Base-by-base conservation (phyloP, 1,140 invertebrate genomes). In the Neodiprion virginianus region DNA sequence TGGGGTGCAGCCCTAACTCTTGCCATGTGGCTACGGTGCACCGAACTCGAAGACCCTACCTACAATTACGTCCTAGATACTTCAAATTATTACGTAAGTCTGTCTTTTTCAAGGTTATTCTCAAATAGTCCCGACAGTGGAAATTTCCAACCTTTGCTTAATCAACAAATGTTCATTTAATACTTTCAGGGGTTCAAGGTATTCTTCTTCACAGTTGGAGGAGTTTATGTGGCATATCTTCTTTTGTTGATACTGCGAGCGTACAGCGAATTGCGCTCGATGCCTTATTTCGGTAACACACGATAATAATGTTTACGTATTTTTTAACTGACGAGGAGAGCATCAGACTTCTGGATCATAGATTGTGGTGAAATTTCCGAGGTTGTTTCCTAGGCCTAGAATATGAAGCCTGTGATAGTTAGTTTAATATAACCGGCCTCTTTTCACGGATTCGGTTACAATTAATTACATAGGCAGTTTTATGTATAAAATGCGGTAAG, bases 241-340 rank as follows among this genome's bases (percentile, higher is more conserved):
- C 80, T 95, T 1, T 92, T 96, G 79, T 88, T 99, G 21, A 92
- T 98, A 74, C 88, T 99, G 23, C 93, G 94, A 82, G 97, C 97
- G 2, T 99, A 98, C 84, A 97, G 94, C 78, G 97, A 99, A 89
- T 90, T 99, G 48, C 91, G 96, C 82, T 96, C 96, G 10, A 99
- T 99, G 97, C 97, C 97, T 76, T 98, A 95, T 88, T 98, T 99
- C 91, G 97, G 97, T 98, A 90, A 93, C 90, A 80, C 48, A 10
- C 28, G 1, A 40, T 40, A 40, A 5, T 40, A 40, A 40, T 40
- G 28, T 7, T 53, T 53, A 7, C 4, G 17, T 47, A 10, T 17
- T 68, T 48, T 68, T 61, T 69, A 47, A 28, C n/a, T n/a, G n/a
- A 72, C 8, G 23, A 53, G 66, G n/a, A 48, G 28, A 9, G 8